Evolutionary conservation across 2,888 invertebrate species (phyloP).

Genomic region (Laothoe populi): DNA sequence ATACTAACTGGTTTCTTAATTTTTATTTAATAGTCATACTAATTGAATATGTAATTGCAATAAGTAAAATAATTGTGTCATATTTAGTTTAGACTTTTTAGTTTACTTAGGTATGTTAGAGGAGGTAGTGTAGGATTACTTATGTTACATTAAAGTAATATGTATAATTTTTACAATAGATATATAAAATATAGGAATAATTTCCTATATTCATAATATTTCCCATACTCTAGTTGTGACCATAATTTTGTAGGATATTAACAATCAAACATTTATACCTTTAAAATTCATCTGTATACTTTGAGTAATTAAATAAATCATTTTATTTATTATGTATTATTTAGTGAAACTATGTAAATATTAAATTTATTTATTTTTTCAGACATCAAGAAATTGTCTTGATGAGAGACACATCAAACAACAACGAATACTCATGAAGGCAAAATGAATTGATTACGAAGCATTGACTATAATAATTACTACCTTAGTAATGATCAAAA

Average conservation of each 20-base stretch:
- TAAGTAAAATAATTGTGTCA: not conserved
- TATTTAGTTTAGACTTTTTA: too few species aligned
- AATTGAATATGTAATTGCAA: too few species aligned
- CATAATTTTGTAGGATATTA: too few species aligned
- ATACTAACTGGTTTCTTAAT: conserved; percentile 34
- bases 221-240: too few species aligned
- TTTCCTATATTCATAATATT: too few species aligned
- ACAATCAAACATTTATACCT: too few species aligned
- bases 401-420: conserved; percentile 56
- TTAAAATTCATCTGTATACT: too few species aligned
- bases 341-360: not conserved
- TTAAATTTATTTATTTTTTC: conserved; percentile 45
- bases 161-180: too few species aligned
- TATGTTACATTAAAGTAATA: too few species aligned
- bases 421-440: conserved; percentile 57
- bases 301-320: not conserved
- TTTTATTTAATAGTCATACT: not conserved
- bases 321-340: not conserved
- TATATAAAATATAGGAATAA: too few species aligned
- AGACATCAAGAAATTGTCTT: conserved; percentile 75
- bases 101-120: not conserved
- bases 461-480: conserved; percentile 1
- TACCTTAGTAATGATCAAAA: not conserved
- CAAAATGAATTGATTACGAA: conserved; percentile 31
- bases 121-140: too few species aligned